Evolutionary conservation across 2,888 invertebrate species (phyloP).

Genomic region (Luperina testacea): DNA sequence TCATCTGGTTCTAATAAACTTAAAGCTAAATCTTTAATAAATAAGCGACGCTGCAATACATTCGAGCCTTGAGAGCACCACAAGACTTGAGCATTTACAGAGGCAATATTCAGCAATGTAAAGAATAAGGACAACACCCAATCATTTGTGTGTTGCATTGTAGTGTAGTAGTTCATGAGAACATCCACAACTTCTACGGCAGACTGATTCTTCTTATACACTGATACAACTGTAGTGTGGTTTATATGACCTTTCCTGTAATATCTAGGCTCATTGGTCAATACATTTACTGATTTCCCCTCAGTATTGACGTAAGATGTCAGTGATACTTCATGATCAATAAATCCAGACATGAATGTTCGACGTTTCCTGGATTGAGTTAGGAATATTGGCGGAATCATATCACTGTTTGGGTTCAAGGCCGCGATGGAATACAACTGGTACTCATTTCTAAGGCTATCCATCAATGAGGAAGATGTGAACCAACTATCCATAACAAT

Average conservation of each 20-base stretch:
- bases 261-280: slow-evolving; percentile 82
- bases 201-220: slow-evolving; percentile 83
- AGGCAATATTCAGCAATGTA: slow-evolving; percentile 84
- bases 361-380: slow-evolving; percentile 77
- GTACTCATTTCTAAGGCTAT: slow-evolving; percentile 76
- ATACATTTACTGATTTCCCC: slow-evolving; percentile 78
- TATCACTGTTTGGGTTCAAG: slow-evolving; percentile 77
- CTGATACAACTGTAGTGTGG: slow-evolving; percentile 76
- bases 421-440: slow-evolving; percentile 80
- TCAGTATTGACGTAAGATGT: slow-evolving; percentile 80
- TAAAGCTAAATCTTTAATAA: slow-evolving; percentile 81
- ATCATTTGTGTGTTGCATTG: slow-evolving; percentile 84
- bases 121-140: slow-evolving; percentile 86
- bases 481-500: slow-evolving; percentile 85
- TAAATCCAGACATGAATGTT: slow-evolving; percentile 80
- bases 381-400: slow-evolving; percentile 82
- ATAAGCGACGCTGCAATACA: slow-evolving; percentile 76
- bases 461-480: slow-evolving; percentile 77
- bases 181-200: slow-evolving; percentile 84
- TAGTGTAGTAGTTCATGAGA: slow-evolving; percentile 86
- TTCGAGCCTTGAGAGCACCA: slow-evolving; percentile 78
- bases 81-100: slow-evolving; percentile 85
- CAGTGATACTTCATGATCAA: slow-evolving; percentile 77
- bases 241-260: slow-evolving; percentile 78
- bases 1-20: slow-evolving; percentile 75